Evolutionary conservation across 1,140 invertebrate species (phyloP).

Genomic region (Pachyrhynchus sulphureomaculatus): DNA sequence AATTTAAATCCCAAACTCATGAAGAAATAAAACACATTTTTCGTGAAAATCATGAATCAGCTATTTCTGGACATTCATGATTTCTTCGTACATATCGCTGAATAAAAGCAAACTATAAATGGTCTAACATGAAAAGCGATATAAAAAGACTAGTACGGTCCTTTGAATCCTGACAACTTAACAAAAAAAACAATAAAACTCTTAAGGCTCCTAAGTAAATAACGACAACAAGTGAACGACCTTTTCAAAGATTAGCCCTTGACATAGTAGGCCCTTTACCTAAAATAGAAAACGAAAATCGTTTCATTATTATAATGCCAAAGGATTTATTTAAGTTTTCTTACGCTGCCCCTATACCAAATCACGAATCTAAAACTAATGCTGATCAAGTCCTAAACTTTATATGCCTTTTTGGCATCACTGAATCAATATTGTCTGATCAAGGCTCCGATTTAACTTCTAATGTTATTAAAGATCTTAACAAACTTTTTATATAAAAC

Average conservation of each 20-base stretch:
- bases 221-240: slow-evolving; percentile 38
- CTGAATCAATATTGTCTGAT: too few relatives aligned
- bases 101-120: slow-evolving; percentile 47
- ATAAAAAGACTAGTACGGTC: slow-evolving; percentile 45
- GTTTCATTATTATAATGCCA: slow-evolving; percentile 44
- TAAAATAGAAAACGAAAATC: slow-evolving; percentile 31
- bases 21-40: slow-evolving; percentile 43
- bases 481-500: too few relatives aligned
- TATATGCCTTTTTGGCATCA: too few relatives aligned
- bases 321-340: slow-evolving; percentile 47
- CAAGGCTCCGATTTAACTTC: too few relatives aligned
- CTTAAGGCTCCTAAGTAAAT: slow-evolving; percentile 43
- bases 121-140: slow-evolving; percentile 46
- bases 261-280: slow-evolving; percentile 47
- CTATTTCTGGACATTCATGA: slow-evolving; percentile 40
- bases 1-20: slow-evolving; percentile 13
- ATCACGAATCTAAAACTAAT: slow-evolving; percentile 43
- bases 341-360: slow-evolving; percentile 37
- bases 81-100: slow-evolving; percentile 38
- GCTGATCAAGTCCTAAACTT: slow-evolving; percentile 30
- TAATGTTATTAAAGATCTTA: too few relatives aligned
- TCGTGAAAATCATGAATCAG: slow-evolving; percentile 45
- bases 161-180: slow-evolving; percentile 42
- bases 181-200: slow-evolving; percentile 39
- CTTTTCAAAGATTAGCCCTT: slow-evolving; percentile 37